Evolutionary conservation across 2,888 invertebrate species (phyloP), one percentile per base, ranked within the genome.

Genomic region (Odontocolon sp.): DNA sequence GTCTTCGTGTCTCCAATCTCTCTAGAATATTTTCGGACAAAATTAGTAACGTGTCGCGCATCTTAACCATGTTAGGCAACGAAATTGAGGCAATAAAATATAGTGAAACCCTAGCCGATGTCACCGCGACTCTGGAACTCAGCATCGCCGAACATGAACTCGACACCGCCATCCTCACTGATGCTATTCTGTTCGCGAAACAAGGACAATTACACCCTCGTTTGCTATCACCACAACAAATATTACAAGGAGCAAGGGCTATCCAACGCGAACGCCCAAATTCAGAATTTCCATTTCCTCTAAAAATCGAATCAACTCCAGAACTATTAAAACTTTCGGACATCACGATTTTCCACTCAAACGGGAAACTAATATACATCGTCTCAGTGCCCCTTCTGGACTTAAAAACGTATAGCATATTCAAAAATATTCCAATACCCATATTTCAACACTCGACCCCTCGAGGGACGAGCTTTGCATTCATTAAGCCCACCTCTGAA

Each of bases 321-420:
- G 67, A 67, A 21, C 9, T 67, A 11, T 1, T 67, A 26, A 45
- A 45, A 45, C n/a, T 67, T 1, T 54, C 31, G 4, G 54, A 54
- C 0, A 18, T 56, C 8, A 33, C 31, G 2, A 56, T 56, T 11
- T 67, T 16, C 26, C 54, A 56, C 8, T 5, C 14, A 5, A 18
- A 31, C 5, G 45, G 8, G 1, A 42, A 40, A 11, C 11, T 56
- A 8, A 42, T 67, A 1, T 56, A 67, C 1, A 28, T 40, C 0
- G 40, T 52, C 3, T 16, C 52, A 0, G 18, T 66, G 16, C 64
- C 52, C 0, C 9, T 67, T 9, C 9, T 67, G 3, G 23, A 31
- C 4, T 11, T 54, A 2, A 21, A 33, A 11, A 2, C 14, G 1
- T 67, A 42, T 11, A 21, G 16, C 0, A 23, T 67, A 9, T 54